These are phyloP conservation scores for Diplosoma virens DNA, from an alignment of 23 tunicate species.

Conservation along the genomic window DNA sequence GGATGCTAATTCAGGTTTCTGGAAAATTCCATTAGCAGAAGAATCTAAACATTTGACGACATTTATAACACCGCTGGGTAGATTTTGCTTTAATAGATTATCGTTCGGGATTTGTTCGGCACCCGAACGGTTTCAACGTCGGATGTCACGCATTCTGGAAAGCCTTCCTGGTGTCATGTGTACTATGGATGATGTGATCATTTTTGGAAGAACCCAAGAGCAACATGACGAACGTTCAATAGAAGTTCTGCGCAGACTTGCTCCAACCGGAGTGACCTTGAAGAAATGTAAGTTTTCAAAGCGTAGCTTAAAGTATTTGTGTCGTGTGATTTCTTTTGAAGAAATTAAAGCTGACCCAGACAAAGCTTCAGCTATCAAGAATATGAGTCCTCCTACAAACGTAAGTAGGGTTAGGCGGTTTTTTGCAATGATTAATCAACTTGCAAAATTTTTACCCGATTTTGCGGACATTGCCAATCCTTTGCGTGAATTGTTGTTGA, in stretches of 20 bases:
- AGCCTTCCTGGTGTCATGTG: constrained; percentile 17
- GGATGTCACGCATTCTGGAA: constrained; percentile 9
- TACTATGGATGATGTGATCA: constrained; percentile 29
- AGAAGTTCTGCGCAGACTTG: background rate
- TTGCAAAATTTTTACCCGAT: too few relatives aligned
- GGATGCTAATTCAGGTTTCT: constrained; percentile 44
- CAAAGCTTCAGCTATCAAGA: background rate
- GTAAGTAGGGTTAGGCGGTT: background rate
- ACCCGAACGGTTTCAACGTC: constrained; percentile 39
- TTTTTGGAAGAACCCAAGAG: constrained; percentile 22
- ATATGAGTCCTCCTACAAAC: constrained; percentile 1
- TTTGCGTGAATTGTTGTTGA: too few relatives aligned
- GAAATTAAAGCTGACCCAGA: constrained; percentile 20
- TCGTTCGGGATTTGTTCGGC: constrained; percentile 43
- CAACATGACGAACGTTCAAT: constrained; percentile 17
- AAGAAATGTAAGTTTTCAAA: constrained; percentile 43
- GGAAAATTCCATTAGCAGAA: constrained; percentile 16
- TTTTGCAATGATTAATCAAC: too few relatives aligned
- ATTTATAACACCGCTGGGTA: constrained; percentile 25
- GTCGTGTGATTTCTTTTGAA: background rate
- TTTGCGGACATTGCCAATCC: too few relatives aligned
- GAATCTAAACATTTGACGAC: constrained; percentile 18
- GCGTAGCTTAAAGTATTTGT: constrained; percentile 2
- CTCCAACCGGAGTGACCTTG: constrained; percentile 10
- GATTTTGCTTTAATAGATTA: constrained; percentile 44